Conservation (phyloP, 2,797 vertebrate genomes). For the Sternarchorhynchus goeldii region DNA sequence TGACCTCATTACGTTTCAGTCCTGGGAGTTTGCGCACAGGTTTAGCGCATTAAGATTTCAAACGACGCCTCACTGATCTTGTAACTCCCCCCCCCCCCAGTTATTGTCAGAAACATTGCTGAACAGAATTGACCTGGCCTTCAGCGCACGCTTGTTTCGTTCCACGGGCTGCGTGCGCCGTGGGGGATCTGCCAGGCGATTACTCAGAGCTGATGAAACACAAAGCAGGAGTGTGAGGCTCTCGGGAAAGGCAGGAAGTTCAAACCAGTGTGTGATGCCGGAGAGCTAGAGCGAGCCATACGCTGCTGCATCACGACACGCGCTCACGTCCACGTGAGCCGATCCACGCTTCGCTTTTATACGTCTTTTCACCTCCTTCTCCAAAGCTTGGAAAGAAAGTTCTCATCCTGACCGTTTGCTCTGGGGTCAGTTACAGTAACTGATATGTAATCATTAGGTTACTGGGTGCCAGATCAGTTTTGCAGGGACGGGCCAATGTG, state of each 20-base stretch:
- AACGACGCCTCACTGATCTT: too few species aligned
- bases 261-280: slow-evolving; percentile 24
- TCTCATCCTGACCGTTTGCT: slow-evolving; percentile 10
- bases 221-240: slow-evolving; percentile 18
- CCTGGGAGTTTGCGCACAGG: slow-evolving; percentile 33
- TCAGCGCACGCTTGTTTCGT: slow-evolving; percentile 24
- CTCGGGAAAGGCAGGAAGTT: slow-evolving; percentile 23
- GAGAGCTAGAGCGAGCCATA: slow-evolving; percentile 22
- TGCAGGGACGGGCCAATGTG: background rate
- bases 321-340: background rate
- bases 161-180: background rate
- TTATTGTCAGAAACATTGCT: slow-evolving; percentile 20
- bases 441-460: background rate
- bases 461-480: background rate
- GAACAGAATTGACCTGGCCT: slow-evolving; percentile 12
- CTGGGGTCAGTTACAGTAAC: background rate
- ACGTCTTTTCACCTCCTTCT: slow-evolving; percentile 7
- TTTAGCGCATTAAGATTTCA: slow-evolving; percentile 34
- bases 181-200: slow-evolving; percentile 15
- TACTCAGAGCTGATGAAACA: slow-evolving; percentile 27
- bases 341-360: slow-evolving; percentile 21
- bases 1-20: slow-evolving; percentile 47
- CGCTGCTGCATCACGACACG: slow-evolving; percentile 25
- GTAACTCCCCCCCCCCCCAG: background rate
- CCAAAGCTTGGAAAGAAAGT: background rate